phyloP scores from a whole-genome alignment of 2,888 invertebrate genomes.

The Hesperia comma region DNA sequence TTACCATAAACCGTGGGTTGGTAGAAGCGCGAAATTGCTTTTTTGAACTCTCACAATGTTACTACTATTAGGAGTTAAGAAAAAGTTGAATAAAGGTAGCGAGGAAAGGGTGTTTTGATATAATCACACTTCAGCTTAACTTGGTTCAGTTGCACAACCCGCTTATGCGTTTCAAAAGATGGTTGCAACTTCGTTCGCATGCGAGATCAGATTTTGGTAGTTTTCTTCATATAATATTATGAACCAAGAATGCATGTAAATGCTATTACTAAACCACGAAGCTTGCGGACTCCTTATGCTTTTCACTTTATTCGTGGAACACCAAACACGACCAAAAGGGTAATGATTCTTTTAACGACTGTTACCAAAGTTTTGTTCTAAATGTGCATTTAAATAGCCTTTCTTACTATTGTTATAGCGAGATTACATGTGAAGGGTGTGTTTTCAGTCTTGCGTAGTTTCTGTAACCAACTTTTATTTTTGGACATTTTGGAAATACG shows the following conservation, averaged over 20 bases:
- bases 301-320: slow-evolving; percentile 43
- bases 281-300: slow-evolving; percentile 48
- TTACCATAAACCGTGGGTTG: slow-evolving; percentile 77
- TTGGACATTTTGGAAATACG: neutral
- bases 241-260: slow-evolving; percentile 64
- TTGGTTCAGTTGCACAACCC: slow-evolving; percentile 52
- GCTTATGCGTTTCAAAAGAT: slow-evolving; percentile 55
- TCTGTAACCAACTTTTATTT: neutral
- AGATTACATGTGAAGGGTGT: neutral
- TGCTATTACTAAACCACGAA: slow-evolving; percentile 65
- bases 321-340: slow-evolving; percentile 36
- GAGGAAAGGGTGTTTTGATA: slow-evolving; percentile 56
- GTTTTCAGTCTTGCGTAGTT: neutral
- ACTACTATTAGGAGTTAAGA: slow-evolving; percentile 70
- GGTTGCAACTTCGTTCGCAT: slow-evolving; percentile 58
- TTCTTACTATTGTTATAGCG: neutral
- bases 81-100: slow-evolving; percentile 73
- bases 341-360: slow-evolving; percentile 39
- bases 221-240: slow-evolving; percentile 63
- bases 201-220: slow-evolving; percentile 62
- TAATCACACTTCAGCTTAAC: slow-evolving; percentile 64
- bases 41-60: slow-evolving; percentile 79
- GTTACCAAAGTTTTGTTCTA: slow-evolving; percentile 24
- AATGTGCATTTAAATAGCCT: slow-evolving; percentile 19
- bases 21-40: slow-evolving; percentile 73